Evolutionary conservation across 2,797 vertebrate genomes (phyloP), one percentile per base, ranked within the genome.

Genomic region (Sebastes hubbsi): DNA sequence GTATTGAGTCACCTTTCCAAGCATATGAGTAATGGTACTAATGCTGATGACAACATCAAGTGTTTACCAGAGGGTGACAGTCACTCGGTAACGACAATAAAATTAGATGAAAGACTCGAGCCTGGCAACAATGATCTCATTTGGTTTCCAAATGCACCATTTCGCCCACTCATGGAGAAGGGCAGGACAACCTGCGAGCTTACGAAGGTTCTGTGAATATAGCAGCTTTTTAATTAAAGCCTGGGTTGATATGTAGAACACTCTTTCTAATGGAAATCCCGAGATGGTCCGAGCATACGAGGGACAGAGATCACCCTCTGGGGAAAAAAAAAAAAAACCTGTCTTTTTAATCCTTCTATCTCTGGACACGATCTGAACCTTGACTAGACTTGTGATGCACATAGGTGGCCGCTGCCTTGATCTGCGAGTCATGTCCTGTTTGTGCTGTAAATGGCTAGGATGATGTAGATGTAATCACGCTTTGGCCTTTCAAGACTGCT

Each of bases 211-310:
- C 71, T 75, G 82, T 93, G 95, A 96, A 96, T 96, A 95, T 95
- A 96, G 91, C 92, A 95, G 95, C 88, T 96, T 94, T 95, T 96
- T 96, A 96, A 96, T 96, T 96, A 96, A 95, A 90, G 90, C 90
- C 81, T 61, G 93, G 93, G 96, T 96, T 96, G 95, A 96, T 95
- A 95, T 96, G 96, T 90, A 96, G 95, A 96, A 95, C 88, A 93
- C 92, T 81, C 91, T 95, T 96, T 96, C 91, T 95, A 87, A 96
- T 96, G 95, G 92, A 95, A 96, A 96, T 96, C 78, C 80, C 2
- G 58, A 82, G 83, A 90, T 92, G 75, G 83, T 84, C 69, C 63
- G 80, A 64, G 91, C 69, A 72, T 63, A 86, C 18, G 74, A 83
- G 20, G 49, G n/a, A 54, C 64, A 70, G 75, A 72, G 72, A 86